phyloP scores from a whole-genome alignment of 2,888 invertebrate species.

The Timema cristinae region DNA sequence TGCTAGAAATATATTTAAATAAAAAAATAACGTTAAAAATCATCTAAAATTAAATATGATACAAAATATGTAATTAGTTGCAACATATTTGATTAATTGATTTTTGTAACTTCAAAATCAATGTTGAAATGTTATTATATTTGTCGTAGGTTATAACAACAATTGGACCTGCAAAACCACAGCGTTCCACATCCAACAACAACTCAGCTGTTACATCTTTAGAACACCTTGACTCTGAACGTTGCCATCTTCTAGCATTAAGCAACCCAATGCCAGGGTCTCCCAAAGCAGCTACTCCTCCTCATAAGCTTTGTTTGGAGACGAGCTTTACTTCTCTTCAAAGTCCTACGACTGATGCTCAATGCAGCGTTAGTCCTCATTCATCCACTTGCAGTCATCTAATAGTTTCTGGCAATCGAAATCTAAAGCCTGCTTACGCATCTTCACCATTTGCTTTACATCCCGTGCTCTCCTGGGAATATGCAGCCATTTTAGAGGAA shows the following conservation, averaged over 20 bases:
- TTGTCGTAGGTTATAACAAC: constrained; percentile 65
- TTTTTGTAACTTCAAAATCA: too few relatives aligned
- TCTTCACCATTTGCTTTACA: constrained; percentile 32
- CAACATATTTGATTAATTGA: too few relatives aligned
- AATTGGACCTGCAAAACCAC: constrained; percentile 75
- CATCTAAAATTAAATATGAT: too few relatives aligned
- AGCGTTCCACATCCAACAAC: constrained; percentile 48
- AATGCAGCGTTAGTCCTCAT: constrained; percentile 39
- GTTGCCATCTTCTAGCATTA: constrained; percentile 34
- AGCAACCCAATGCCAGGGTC: constrained; percentile 38
- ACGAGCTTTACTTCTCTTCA: constrained; percentile 71
- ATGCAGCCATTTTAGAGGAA: constrained; percentile 44
- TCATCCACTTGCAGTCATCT: constrained; percentile 33
- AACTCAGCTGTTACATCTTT: constrained; percentile 38
- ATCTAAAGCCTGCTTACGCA: constrained; percentile 9
- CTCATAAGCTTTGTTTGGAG: constrained; percentile 62
- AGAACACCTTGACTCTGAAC: constrained; percentile 42
- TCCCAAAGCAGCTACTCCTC: constrained; percentile 46
- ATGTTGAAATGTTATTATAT: too few relatives aligned
- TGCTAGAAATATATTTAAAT: too few relatives aligned
- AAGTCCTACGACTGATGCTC: constrained; percentile 44
- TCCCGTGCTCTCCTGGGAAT: constrained; percentile 46
- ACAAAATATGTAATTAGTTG: too few relatives aligned
- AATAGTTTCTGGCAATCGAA: too few relatives aligned
- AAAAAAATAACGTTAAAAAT: too few relatives aligned